phyloP scores from a whole-genome alignment of 1,140 invertebrate genomes.

The Pseudobourletiella spinata region DNA sequence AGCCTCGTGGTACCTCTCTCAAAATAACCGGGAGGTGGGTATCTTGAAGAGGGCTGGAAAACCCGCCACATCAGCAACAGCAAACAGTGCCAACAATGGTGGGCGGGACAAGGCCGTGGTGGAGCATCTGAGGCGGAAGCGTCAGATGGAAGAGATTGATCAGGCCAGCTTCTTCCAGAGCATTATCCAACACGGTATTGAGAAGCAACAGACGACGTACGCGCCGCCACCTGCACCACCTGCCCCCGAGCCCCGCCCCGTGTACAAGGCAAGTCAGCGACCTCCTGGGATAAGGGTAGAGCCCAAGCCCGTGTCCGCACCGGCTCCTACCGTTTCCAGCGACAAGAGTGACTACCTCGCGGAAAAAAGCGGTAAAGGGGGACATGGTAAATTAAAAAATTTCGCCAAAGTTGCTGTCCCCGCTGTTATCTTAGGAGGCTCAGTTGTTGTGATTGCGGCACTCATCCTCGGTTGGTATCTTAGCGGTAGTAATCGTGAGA shows the following conservation, averaged over 20 bases:
- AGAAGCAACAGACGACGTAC: conserved; percentile 30
- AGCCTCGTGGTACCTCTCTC: conserved; percentile 57
- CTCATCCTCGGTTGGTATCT: conserved; percentile 35
- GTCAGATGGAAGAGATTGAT: conserved; percentile 25
- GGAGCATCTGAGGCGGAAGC: neutral
- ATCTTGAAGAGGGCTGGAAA: conserved; percentile 41
- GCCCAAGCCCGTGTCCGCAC: neutral
- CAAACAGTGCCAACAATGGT: conserved; percentile 1
- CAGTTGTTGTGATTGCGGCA: conserved; percentile 27
- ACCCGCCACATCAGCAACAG: conserved; percentile 6
- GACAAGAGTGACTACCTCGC: conserved; percentile 4
- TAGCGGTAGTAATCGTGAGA: conserved; percentile 31
- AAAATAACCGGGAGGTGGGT: conserved; percentile 34
- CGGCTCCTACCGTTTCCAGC: neutral
- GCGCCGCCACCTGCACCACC: conserved; percentile 7
- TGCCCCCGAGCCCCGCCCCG: neutral
- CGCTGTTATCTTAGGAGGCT: conserved; percentile 29
- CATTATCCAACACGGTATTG: conserved; percentile 35
- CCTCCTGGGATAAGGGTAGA: neutral
- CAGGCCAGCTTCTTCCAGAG: conserved; percentile 35
- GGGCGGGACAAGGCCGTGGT: conserved; percentile 12
- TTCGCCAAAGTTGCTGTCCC: conserved; percentile 35
- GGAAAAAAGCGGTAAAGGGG: conserved; percentile 17
- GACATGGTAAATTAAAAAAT: conserved; percentile 16
- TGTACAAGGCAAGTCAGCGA: neutral